phyloP scores from a whole-genome alignment of 2,113 vertebrate species.

The Abramis brama region DNA sequence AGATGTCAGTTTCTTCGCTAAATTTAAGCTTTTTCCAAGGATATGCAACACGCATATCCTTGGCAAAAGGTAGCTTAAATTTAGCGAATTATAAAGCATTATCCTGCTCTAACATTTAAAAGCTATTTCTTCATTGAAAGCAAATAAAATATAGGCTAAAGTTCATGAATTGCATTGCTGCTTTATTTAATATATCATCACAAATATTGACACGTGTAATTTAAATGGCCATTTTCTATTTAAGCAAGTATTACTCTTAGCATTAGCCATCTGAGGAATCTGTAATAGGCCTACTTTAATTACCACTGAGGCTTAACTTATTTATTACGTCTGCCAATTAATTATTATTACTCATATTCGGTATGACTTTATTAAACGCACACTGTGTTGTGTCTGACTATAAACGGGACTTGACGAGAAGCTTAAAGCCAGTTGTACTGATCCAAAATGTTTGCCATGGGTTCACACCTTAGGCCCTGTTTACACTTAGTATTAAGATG shows the following conservation, averaged over 20 bases:
- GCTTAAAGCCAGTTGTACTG: not conserved
- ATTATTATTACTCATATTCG: not conserved
- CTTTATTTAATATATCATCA: not conserved
- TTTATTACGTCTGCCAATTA: not conserved
- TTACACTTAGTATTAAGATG: no score
- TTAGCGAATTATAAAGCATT: no score
- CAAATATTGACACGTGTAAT: not conserved
- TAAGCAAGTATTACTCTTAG: not conserved
- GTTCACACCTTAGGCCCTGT: not conserved
- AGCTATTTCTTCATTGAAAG: not conserved
- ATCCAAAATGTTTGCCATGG: not conserved
- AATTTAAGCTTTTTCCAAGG: not conserved
- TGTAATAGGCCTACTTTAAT: not conserved
- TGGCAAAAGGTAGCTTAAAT: no score
- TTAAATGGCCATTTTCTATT: not conserved
- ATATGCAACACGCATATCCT: no score
- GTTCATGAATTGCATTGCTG: not conserved
- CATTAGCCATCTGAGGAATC: not conserved
- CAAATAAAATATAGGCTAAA: not conserved
- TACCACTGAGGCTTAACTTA: constrained; percentile 8
- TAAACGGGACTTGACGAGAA: not conserved
- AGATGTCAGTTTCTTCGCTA: not conserved
- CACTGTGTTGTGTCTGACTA: no score
- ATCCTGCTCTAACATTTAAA: not conserved
- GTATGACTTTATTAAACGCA: not conserved